Evolutionary conservation across 2,797 vertebrate species (phyloP).

Genomic region (Pempheris klunzingeri): DNA sequence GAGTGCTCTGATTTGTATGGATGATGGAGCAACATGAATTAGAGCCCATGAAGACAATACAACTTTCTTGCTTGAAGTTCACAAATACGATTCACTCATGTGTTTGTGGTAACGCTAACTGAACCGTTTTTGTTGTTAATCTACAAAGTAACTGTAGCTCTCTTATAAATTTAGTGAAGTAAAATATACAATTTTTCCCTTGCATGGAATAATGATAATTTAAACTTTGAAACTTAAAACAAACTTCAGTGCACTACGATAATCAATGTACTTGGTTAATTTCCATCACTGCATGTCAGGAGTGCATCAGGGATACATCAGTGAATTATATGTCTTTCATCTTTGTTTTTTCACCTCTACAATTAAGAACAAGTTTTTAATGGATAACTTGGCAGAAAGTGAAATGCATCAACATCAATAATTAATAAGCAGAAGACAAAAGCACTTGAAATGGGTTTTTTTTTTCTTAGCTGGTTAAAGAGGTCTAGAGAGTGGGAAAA

Average conservation of each 20-base stretch:
- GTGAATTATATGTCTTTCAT: conserved; percentile 69
- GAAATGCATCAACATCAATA: conserved; percentile 77
- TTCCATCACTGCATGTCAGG: conserved; percentile 19
- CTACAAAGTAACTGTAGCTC: neutral
- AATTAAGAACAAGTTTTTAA: conserved; percentile 75
- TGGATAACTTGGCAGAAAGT: conserved; percentile 67
- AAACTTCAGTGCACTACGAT: neutral
- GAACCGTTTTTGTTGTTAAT: no score
- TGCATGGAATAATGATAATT: neutral
- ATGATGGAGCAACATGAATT: no score
- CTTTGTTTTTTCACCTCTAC: conserved; percentile 57
- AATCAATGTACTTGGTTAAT: conserved; percentile 21
- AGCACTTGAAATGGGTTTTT: conserved; percentile 62
- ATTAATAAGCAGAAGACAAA: conserved; percentile 78
- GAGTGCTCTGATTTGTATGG: no score
- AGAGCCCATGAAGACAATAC: no score
- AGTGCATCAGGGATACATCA: conserved; percentile 47
- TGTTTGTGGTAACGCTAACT: no score
- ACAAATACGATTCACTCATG: no score
- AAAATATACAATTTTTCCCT: neutral
- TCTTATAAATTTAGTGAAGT: neutral
- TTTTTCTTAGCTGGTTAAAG: conserved; percentile 55
- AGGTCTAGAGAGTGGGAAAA: conserved; percentile 64
- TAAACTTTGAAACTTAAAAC: no score
- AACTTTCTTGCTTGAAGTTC: no score